These are phyloP conservation scores for Amazona vittata DNA, from an alignment of 2,113 vertebrate species.

Conservation along the genomic window DNA sequence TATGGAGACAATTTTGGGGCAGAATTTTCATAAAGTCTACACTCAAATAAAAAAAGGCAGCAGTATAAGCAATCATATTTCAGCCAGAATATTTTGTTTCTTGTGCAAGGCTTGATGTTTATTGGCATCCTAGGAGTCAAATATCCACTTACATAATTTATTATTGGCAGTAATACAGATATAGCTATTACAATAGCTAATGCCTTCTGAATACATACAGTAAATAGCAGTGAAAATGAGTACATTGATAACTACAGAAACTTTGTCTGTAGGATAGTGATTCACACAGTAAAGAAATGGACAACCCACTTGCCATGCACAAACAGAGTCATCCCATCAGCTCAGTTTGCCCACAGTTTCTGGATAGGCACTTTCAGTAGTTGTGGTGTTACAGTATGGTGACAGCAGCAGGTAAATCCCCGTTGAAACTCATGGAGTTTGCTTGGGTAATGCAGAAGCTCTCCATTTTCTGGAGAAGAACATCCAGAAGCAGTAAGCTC, in stretches of 20 bases:
- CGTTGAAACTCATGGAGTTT: neutral
- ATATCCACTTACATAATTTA: neutral
- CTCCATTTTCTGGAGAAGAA: neutral
- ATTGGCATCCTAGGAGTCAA: neutral
- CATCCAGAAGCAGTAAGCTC: neutral
- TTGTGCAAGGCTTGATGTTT: neutral
- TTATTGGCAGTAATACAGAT: neutral
- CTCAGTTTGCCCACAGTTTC: neutral
- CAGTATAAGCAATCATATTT: neutral
- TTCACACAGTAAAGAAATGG: neutral
- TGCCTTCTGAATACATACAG: neutral
- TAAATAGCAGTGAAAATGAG: neutral
- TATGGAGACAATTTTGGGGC: neutral
- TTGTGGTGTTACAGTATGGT: neutral
- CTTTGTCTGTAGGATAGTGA: fast-evolving
- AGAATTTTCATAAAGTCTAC: neutral
- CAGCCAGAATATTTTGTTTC: neutral
- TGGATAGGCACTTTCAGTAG: neutral
- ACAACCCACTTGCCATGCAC: neutral
- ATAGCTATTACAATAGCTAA: neutral
- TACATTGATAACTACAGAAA: neutral
- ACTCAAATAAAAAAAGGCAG: neutral
- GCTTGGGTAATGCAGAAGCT: neutral
- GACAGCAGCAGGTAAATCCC: neutral
- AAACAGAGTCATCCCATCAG: neutral